Conservation (phyloP, 1,140 invertebrate species). For the Pseudomyrmex cubaensis region DNA sequence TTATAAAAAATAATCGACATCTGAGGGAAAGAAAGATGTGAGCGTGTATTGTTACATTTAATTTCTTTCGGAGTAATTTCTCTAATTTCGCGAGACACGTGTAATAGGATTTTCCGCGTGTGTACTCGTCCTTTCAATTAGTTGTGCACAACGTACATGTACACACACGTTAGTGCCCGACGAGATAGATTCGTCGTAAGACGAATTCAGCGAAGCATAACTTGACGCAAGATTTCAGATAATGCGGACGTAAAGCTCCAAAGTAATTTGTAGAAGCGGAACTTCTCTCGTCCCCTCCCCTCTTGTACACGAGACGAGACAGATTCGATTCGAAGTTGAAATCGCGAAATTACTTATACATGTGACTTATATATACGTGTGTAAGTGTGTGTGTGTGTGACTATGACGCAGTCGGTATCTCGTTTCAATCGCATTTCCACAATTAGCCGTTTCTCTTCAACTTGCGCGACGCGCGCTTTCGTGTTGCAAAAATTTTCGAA, state of each 20-base stretch:
- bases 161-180: not conserved
- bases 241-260: conserved; percentile 10
- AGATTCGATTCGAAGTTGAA: conserved; percentile 7
- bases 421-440: conserved; percentile 8
- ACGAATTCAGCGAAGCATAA: not conserved
- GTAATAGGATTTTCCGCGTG: not conserved
- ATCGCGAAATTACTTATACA: not conserved
- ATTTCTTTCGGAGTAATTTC: conserved; percentile 9
- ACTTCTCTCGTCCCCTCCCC: not conserved
- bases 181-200: not conserved
- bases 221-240: conserved; percentile 20
- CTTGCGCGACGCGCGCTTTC: not conserved
- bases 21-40: no score
- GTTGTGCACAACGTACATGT: not conserved
- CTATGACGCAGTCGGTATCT: conserved; percentile 9
- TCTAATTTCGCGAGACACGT: not conserved
- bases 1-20: not conserved
- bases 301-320: conserved; percentile 2
- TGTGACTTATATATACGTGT: not conserved
- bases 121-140: conserved; percentile 6
- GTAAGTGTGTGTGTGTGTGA: not conserved
- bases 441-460: conserved; percentile 6
- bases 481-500: not conserved
- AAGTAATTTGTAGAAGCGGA: conserved; percentile 26
- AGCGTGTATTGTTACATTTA: not conserved